Base-by-base conservation (phyloP, 1,140 invertebrate genomes). In the Drosophila santomea region DNA sequence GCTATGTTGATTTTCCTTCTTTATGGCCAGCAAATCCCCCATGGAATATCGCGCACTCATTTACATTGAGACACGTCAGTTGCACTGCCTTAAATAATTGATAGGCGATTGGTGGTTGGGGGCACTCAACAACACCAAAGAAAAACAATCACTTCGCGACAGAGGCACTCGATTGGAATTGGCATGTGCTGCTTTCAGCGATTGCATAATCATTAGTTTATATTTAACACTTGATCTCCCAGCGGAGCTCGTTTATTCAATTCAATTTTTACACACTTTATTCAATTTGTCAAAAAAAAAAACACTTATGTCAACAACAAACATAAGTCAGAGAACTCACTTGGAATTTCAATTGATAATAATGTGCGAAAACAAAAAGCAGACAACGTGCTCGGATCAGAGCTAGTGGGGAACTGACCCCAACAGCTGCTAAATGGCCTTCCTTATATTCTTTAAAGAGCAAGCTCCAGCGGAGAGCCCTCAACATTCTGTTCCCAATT, bases 61-160 rank as follows among this genome's bases (percentile, higher is more conserved):
- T 71, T 48, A 17, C 52, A 58, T 71, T 12, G 47, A 44, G 60
- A 54, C 36, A 71, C 43, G 64, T 71, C 36, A 71, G 51, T 58
- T 71, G 66, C 66, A 71, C 20, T 71, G 67, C 63, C 63, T 14
- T 68, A 43, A 62, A 60, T 41, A 63, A 60, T 48, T 39, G 44
- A 71, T 71, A 50, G 52, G 36, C 17, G 15, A 17, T 23, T 17
- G 51, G 36, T 10, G 23, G 28, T 23, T 17, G n/a, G 58, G 32
- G 23, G n/a, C n/a, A 48, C 17, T 23, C 15, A 20, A 35, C 15
- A 20, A 23, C 20, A 39, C 60, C 55, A 43, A 12, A 35, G 6
- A 15, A 23, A 44, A 43, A 44, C 17, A 63, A 60, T 60, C 38
- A 17, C 38, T 57, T 41, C 59, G n/a, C 23, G 15, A 23, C 1